A percentile compares a stretch with the other conserved stretches of the same genome.
phyloP scores from a whole-genome alignment of 2,888 invertebrate species.

The Drosophila stalkeri region DNA sequence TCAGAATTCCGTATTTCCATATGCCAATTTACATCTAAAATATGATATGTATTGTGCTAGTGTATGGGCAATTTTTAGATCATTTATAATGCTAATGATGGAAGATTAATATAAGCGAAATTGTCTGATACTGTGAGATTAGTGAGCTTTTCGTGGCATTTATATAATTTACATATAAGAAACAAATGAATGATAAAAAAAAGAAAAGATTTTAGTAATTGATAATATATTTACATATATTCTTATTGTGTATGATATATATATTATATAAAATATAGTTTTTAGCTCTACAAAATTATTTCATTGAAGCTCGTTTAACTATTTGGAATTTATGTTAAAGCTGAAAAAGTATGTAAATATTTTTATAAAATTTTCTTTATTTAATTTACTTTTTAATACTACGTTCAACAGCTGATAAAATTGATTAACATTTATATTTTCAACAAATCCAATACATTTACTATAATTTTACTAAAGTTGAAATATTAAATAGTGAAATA shows the following conservation, averaged over 20 bases:
- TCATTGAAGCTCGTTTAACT: too few relatives aligned
- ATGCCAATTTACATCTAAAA: conserved; percentile 55
- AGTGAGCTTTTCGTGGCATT: neutral
- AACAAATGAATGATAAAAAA: neutral
- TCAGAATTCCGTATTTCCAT: neutral
- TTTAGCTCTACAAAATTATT: too few relatives aligned
- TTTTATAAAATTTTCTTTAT: too few relatives aligned
- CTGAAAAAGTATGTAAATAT: too few relatives aligned
- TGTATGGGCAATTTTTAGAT: conserved; percentile 13
- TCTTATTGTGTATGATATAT: too few relatives aligned
- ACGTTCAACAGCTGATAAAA: too few relatives aligned
- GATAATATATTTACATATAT: neutral
- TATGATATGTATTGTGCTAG: conserved; percentile 65
- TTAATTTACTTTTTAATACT: too few relatives aligned
- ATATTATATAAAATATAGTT: neutral
- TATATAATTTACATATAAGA: neutral
- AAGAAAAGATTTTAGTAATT: neutral
- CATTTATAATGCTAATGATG: conserved; percentile 33
- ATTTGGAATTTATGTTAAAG: too few relatives aligned
- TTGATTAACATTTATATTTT: too few relatives aligned
- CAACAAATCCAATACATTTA: too few relatives aligned
- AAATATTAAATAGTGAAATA: too few relatives aligned
- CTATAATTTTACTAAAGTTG: too few relatives aligned
- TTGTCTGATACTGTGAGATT: neutral
- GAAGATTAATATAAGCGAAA: conserved; percentile 27